A percentile compares a stretch with the other conserved stretches of the same genome.
Conservation (phyloP, 2,113 vertebrate species). For the Marcusenius ussheri region DNA sequence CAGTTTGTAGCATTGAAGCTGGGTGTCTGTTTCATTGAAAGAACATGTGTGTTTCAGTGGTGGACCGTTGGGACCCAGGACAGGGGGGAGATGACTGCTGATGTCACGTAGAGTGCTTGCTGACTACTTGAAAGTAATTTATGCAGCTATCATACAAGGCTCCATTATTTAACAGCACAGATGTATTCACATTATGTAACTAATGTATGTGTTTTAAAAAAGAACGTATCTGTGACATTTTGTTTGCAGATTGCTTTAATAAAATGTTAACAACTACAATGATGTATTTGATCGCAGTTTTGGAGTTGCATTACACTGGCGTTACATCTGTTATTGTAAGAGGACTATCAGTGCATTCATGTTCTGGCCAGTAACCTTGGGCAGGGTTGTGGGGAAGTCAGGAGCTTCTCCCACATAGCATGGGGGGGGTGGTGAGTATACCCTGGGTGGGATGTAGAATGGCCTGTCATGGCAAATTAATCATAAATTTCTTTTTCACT, state of each 20-base stretch:
- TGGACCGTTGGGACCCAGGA: no score
- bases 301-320: background rate
- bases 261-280: constrained; percentile 39
- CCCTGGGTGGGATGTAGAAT: background rate
- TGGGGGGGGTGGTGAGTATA: background rate
- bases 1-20: background rate
- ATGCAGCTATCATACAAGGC: constrained; percentile 39
- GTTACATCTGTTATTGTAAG: background rate
- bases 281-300: background rate
- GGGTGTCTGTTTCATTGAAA: background rate
- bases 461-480: background rate
- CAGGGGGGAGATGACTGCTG: background rate
- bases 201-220: constrained; percentile 32
- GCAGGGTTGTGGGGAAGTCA: background rate
- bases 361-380: background rate
- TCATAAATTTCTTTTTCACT: background rate
- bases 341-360: background rate
- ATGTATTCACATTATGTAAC: constrained; percentile 23
- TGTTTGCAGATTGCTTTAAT: constrained; percentile 53
- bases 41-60: background rate
- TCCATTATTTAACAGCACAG: constrained; percentile 34
- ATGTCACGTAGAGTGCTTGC: constrained; percentile 19
- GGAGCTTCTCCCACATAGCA: no score
- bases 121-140: constrained; percentile 44
- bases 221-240: constrained; percentile 34